A percentile compares a stretch with the other conserved stretches of the same genome.
phyloP scores from a whole-genome alignment of 1,140 invertebrate species.

The Lethrus apterus region DNA sequence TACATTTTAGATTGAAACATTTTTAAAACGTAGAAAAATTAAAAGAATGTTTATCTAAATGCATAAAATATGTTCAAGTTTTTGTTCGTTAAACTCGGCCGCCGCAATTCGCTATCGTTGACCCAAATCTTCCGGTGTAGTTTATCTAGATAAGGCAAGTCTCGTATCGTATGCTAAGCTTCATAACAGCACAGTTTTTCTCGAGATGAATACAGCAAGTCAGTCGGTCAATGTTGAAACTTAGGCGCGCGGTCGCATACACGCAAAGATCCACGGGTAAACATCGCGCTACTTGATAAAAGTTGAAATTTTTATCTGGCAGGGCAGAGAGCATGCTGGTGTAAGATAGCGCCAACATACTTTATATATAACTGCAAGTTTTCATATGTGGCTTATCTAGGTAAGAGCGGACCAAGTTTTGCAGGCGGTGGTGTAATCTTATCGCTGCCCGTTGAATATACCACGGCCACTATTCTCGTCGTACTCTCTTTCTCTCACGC shows the following conservation, averaged over 20 bases:
- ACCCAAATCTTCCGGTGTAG: slow-evolving; percentile 18
- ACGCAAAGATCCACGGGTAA: slow-evolving; percentile 7
- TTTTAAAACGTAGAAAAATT: too few relatives aligned
- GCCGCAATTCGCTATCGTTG: slow-evolving; percentile 16
- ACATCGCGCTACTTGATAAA: slow-evolving; percentile 1
- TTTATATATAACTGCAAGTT: slow-evolving; percentile 13
- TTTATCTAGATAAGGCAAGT: slow-evolving; percentile 17
- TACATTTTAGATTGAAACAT: too few relatives aligned
- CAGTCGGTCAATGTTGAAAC: slow-evolving; percentile 14
- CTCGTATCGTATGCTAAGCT: slow-evolving; percentile 2
- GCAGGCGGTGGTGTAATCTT: slow-evolving; percentile 9
- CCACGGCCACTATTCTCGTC: slow-evolving; percentile 7
- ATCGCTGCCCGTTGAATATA: slow-evolving; percentile 13
- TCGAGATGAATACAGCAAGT: slow-evolving; percentile 7
- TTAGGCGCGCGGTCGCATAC: slow-evolving; percentile 1
- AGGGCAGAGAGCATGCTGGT: slow-evolving; percentile 1
- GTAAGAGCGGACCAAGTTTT: slow-evolving; percentile 14
- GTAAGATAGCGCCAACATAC: slow-evolving; percentile 10
- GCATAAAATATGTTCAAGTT: too few relatives aligned
- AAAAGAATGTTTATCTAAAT: too few relatives aligned
- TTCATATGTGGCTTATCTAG: slow-evolving; percentile 16
- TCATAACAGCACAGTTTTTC: slow-evolving; percentile 14
- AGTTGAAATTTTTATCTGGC: neutral
- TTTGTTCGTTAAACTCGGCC: too few relatives aligned
- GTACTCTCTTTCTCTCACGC: slow-evolving; percentile 2